phyloP scores from a whole-genome alignment of 2,888 invertebrate species.

The Euplexia lucipara region DNA sequence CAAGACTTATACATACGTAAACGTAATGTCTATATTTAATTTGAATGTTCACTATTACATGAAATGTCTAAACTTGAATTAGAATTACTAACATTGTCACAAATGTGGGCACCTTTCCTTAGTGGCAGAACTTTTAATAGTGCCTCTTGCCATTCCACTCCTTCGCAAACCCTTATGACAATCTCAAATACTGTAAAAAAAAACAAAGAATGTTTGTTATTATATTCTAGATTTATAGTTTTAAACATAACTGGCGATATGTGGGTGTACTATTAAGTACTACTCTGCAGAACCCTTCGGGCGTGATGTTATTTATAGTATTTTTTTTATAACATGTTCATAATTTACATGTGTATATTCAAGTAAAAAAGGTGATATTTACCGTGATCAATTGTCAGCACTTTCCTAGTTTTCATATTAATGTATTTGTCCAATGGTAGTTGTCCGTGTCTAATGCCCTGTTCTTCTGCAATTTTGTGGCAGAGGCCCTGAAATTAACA shows the following conservation, averaged over 20 bases:
- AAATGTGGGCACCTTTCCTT: constrained; percentile 93
- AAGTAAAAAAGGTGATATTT: constrained; percentile 61
- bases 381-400: constrained; percentile 99
- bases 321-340: too few relatives aligned
- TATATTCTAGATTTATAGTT: constrained; percentile 16
- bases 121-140: constrained; percentile 94
- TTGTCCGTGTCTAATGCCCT: constrained; percentile 95
- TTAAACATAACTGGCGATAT: too few relatives aligned
- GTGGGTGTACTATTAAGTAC: too few relatives aligned
- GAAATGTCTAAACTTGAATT: constrained; percentile 73
- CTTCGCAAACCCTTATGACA: constrained; percentile 94
- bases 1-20: constrained; percentile 32
- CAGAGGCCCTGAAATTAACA: constrained; percentile 94
- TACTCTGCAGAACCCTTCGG: too few relatives aligned
- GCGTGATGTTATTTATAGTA: too few relatives aligned
- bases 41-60: constrained; percentile 70
- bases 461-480: constrained; percentile 94
- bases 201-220: constrained; percentile 22
- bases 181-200: constrained; percentile 95
- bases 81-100: constrained; percentile 74
- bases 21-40: constrained; percentile 49
- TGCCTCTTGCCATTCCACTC: constrained; percentile 95
- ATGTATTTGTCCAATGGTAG: constrained; percentile 97
- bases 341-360: too few relatives aligned
- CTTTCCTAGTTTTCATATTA: constrained; percentile 97